Base-by-base conservation (phyloP, 1,140 invertebrate species). In the Calliphora vicina region DNA sequence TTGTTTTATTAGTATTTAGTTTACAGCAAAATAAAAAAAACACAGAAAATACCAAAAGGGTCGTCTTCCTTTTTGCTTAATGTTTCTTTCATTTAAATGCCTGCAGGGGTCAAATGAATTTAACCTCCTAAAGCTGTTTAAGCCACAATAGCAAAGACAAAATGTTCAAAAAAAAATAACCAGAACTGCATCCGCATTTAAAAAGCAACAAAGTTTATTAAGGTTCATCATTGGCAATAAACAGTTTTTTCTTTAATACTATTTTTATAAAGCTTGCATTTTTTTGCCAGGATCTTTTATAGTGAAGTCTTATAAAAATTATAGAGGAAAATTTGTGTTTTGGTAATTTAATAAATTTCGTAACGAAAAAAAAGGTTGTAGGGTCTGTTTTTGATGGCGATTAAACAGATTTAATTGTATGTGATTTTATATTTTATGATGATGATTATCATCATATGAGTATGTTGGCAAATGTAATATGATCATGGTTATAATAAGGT, bases 141-240 rank as follows among this genome's bases (percentile, higher is more conserved):
- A n/a, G n/a, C 8, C 1, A 67, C n/a, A n/a, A n/a, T n/a, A 67
- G 61, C 20, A 67, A 67, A 67, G n/a, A 23, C 17, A 23, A 23
- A 25, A 67, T 6, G 6, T 20, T 8, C 3, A 67, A 5, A 10
- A 10, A 23, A 20, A 67, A 67, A 20, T 1, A 67, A 23, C 17
- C n/a, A n/a, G n/a, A 67, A 67, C 23, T 67, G 61, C 61, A 67
- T 67, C 61, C 61, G 61, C 61, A 67, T 67, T 67, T 23, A 23
- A 67, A 67, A 23, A 67, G 35, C 35, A 35, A 50, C 45, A n/a
- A 50, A 13, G 45, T 13, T 50, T 12, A 50, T 50, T 50, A 50
- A 17, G 45, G 45, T 6, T 6, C 13, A 50, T 50, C 45, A 50
- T 50, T 50, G 12, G 45, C 45, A 6, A 50, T 50, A n/a, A n/a